phyloP scores from a whole-genome alignment of 2,797 vertebrate genomes.

The Malacoraja senta region DNA sequence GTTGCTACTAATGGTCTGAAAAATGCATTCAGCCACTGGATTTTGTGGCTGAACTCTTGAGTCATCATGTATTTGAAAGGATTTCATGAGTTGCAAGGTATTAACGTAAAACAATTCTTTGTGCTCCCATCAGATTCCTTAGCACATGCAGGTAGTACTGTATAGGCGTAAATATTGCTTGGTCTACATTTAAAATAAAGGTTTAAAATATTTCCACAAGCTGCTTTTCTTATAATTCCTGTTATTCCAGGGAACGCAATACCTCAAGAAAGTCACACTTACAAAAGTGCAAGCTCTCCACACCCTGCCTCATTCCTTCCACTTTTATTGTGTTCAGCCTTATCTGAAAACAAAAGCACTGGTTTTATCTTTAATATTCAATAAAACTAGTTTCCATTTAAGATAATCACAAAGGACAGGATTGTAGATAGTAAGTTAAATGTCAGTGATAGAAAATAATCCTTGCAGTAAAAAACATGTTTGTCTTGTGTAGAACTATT shows the following conservation, averaged over 20 bases:
- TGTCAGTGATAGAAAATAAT: slow-evolving; percentile 19
- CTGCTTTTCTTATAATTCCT: not conserved
- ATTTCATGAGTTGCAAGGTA: slow-evolving; percentile 7
- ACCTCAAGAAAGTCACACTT: not conserved
- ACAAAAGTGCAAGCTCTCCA: not conserved
- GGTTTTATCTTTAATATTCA: not conserved
- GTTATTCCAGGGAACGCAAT: slow-evolving; percentile 25
- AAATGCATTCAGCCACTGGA: not conserved
- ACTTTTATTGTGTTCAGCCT: not conserved
- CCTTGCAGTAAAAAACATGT: slow-evolving; percentile 33
- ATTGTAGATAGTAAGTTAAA: not conserved
- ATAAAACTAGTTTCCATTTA: not conserved
- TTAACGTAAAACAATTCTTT: slow-evolving; percentile 24
- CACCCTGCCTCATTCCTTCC: not conserved
- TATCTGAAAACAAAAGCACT: slow-evolving; percentile 4
- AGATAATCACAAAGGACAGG: slow-evolving; percentile 10
- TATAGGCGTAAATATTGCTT: slow-evolving; percentile 33
- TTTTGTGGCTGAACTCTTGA: slow-evolving; percentile 8
- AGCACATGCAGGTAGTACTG: slow-evolving; percentile 33
- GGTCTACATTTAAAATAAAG: slow-evolving; percentile 25
- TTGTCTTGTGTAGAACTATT: slow-evolving; percentile 8
- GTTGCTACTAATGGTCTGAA: slow-evolving; percentile 45
- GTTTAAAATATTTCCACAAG: slow-evolving; percentile 28
- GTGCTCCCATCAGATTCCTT: slow-evolving; percentile 7
- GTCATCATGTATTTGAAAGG: not conserved